Percentiles rank a stretch among this genome's conserved stretches.
Evolutionary conservation across 2,113 vertebrate genomes (phyloP).

Genomic region (Anarhynchus alexandrinus): DNA sequence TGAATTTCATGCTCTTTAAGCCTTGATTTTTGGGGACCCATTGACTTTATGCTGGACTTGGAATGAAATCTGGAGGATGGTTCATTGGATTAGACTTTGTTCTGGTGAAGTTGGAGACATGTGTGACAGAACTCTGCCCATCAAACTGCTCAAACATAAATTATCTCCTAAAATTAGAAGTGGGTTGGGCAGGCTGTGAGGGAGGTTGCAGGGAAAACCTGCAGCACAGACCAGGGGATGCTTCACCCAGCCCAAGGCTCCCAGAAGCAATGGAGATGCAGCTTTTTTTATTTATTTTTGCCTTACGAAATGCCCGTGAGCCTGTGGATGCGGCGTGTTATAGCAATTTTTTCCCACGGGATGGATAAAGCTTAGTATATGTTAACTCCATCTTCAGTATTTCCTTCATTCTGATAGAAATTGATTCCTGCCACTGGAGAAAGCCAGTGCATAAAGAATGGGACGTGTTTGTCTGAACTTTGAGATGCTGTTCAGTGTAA

Average conservation of each 20-base stretch:
- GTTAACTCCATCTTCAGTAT: neutral
- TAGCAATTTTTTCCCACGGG: neutral
- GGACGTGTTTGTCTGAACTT: neutral
- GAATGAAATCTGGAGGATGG: neutral
- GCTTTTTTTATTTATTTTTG: neutral
- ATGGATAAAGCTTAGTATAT: neutral
- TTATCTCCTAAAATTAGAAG: neutral
- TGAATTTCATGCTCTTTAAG: neutral
- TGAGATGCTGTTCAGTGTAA: neutral
- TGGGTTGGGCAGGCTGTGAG: neutral
- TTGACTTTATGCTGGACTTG: neutral
- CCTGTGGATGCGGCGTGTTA: neutral
- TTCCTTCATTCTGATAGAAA: neutral
- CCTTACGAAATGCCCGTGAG: neutral
- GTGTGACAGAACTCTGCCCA: neutral
- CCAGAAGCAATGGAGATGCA: neutral
- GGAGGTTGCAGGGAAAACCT: neutral
- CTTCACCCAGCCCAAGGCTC: neutral
- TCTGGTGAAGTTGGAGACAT: neutral
- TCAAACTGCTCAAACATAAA: neutral
- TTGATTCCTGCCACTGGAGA: neutral
- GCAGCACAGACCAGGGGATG: neutral
- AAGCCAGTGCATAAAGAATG: neutral
- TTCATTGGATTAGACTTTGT: neutral
- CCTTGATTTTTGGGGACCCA: neutral